Percentiles rank a stretch among this genome's conserved stretches.
Evolutionary conservation across 2,888 invertebrate genomes (phyloP).

Genomic region (Cantharis lateralis): DNA sequence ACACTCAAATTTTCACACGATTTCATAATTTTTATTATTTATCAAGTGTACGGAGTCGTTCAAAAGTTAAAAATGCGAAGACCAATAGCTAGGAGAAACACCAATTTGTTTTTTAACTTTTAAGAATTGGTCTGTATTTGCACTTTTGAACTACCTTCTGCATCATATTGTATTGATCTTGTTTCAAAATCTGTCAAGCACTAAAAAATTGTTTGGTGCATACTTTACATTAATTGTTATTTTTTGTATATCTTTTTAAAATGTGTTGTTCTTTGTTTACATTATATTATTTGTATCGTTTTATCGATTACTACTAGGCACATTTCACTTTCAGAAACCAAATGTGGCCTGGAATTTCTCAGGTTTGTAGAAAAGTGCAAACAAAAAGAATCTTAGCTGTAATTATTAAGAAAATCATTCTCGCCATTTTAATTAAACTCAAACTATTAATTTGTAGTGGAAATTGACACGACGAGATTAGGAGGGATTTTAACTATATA

Average conservation of each 20-base stretch:
- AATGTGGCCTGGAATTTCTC: constrained; percentile 29
- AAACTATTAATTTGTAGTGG: background rate
- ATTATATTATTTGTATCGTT: background rate
- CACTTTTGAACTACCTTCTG: background rate
- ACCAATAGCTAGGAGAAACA: background rate
- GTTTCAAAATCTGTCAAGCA: background rate
- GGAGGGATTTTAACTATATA: background rate
- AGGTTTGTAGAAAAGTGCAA: constrained; percentile 25
- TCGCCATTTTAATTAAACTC: background rate
- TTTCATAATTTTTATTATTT: background rate
- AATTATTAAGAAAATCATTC: constrained; percentile 15
- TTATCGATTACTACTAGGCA: constrained; percentile 10
- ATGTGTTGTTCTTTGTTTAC: background rate
- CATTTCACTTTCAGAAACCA: constrained; percentile 11
- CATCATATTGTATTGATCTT: background rate
- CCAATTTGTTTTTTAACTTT: background rate
- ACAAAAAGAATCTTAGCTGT: constrained; percentile 12
- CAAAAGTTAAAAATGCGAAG: background rate
- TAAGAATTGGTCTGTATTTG: background rate
- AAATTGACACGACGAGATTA: background rate
- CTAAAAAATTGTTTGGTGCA: background rate
- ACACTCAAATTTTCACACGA: constrained; percentile 4
- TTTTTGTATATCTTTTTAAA: background rate
- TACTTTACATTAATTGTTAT: background rate
- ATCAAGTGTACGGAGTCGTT: background rate